Conservation (phyloP, 2,113 vertebrate species). For the Penelope pileata region DNA sequence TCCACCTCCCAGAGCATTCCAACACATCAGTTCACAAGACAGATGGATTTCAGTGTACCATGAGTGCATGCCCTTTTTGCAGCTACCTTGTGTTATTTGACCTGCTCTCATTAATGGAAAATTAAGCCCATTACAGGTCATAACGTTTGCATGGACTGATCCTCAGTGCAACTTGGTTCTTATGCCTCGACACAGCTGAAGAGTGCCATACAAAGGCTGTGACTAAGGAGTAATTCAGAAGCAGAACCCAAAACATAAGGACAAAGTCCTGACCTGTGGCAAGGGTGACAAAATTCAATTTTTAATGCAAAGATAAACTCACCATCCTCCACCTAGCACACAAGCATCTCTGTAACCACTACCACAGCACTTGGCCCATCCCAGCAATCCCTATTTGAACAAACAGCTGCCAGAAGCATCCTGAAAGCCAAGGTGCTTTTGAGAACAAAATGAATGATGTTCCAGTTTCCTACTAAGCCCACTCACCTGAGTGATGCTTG, state of each 20-base stretch:
- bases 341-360: not conserved
- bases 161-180: not conserved
- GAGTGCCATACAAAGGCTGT: not conserved
- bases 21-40: not conserved
- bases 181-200: not conserved
- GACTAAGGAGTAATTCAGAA: not conserved
- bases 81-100: not conserved
- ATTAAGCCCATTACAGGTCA: not conserved
- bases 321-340: not conserved
- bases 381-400: not conserved
- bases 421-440: not conserved
- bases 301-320: not conserved
- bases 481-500: not conserved
- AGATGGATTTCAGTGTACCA: not conserved
- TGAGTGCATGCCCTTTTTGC: not conserved
- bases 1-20: not conserved
- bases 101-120: not conserved
- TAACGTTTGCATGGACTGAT: not conserved
- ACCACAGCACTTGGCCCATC: fast-evolving
- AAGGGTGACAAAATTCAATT: not conserved
- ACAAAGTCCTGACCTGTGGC: not conserved
- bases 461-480: not conserved
- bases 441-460: not conserved
- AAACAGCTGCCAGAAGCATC: not conserved
- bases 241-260: not conserved